A percentile compares a stretch with the other conserved stretches of the same genome.
These are phyloP conservation scores for Limenitis camilla DNA, from an alignment of 2,888 invertebrate genomes.

Conservation along the genomic window DNA sequence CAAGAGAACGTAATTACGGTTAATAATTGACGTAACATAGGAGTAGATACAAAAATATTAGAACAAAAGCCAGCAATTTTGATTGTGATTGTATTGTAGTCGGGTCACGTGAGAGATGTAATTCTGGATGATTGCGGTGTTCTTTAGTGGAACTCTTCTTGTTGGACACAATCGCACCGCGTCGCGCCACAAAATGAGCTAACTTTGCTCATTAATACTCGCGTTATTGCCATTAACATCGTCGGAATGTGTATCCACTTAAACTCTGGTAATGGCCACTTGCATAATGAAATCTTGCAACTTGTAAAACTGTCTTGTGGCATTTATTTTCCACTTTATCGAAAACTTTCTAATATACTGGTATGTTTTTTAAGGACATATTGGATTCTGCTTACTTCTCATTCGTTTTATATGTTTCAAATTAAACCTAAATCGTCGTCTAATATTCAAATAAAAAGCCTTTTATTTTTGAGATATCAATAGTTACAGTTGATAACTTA, in stretches of 20 bases:
- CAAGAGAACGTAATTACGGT: too few species aligned
- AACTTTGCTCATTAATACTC: conserved; percentile 68
- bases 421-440: too few species aligned
- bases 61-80: not conserved
- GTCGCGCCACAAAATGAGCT: conserved; percentile 50
- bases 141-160: not conserved
- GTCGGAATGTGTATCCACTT: conserved; percentile 54
- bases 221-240: conserved; percentile 67
- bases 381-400: too few species aligned
- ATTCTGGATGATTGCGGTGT: conserved; percentile 35
- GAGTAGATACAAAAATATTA: too few species aligned
- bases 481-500: too few species aligned
- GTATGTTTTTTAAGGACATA: too few species aligned
- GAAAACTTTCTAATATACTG: too few species aligned
- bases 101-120: conserved; percentile 55
- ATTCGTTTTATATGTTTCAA: too few species aligned
- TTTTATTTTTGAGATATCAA: too few species aligned
- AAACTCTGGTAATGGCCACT: conserved; percentile 31
- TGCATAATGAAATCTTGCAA: conserved; percentile 13
- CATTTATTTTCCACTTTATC: not conserved
- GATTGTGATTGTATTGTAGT: conserved; percentile 23
- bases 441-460: too few species aligned
- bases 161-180: conserved; percentile 11
- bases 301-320: not conserved
- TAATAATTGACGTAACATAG: too few species aligned